A percentile compares a stretch with the other conserved stretches of the same genome.
These are phyloP conservation scores for Amiota minor DNA, from an alignment of 2,888 invertebrate genomes.

Conservation along the genomic window DNA sequence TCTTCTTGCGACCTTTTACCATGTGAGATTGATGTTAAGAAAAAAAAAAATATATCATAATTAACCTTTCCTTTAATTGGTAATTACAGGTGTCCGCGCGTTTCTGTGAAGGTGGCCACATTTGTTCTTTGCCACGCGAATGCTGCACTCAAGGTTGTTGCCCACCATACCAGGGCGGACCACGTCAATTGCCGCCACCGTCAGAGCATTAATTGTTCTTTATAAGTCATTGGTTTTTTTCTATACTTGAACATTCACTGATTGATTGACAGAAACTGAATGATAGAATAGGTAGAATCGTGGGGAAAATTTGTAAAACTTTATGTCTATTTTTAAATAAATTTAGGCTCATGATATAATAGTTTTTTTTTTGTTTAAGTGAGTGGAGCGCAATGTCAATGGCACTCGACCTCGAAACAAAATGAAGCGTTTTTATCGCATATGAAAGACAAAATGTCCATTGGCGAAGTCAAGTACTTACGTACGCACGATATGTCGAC, in stretches of 20 bases:
- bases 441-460: no score
- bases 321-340: no score
- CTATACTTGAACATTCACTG: not conserved
- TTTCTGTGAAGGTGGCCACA: constrained; percentile 79
- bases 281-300: no score
- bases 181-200: constrained; percentile 75
- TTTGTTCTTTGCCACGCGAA: constrained; percentile 83
- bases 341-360: no score
- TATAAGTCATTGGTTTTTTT: constrained; percentile 81
- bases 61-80: constrained; percentile 37
- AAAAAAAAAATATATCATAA: not conserved
- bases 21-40: not conserved
- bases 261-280: constrained; percentile 22
- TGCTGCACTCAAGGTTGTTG: constrained; percentile 83
- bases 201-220: constrained; percentile 78
- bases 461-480: no score
- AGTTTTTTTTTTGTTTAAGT: no score
- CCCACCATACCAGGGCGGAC: constrained; percentile 73
- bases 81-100: constrained; percentile 75
- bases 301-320: no score
- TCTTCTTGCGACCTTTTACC: no score
- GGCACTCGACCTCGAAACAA: no score
- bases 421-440: no score
- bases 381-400: no score
- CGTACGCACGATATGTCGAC: no score